Evolutionary conservation across 2,888 invertebrate genomes (phyloP).

Genomic region (Trichopoda pennipes): DNA sequence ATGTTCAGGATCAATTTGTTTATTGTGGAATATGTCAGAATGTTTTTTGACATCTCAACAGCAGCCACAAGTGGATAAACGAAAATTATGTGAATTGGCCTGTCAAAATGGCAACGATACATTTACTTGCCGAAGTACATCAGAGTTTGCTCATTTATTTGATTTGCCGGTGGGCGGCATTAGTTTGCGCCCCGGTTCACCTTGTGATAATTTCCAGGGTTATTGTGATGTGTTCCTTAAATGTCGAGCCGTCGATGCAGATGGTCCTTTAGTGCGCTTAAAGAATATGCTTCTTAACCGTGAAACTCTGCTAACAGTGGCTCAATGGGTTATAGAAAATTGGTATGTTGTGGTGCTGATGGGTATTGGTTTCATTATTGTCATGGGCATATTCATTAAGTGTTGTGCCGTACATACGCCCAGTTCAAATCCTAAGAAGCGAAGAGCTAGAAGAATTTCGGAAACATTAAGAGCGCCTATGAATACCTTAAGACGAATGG

Average conservation of each 20-base stretch:
- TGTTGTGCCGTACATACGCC: constrained; percentile 99
- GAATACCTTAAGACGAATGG: constrained; percentile 94
- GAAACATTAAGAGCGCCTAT: constrained; percentile 95
- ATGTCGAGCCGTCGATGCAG: constrained; percentile 98
- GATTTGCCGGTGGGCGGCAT: constrained; percentile 90
- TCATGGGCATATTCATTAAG: constrained; percentile 99
- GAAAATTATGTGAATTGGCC: constrained; percentile 97
- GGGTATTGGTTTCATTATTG: constrained; percentile 93
- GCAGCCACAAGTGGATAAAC: constrained; percentile 88
- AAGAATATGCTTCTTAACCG: constrained; percentile 97
- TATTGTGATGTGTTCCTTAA: constrained; percentile 99
- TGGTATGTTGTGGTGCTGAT: constrained; percentile 98
- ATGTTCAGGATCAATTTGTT: constrained; percentile 96
- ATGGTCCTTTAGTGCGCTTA: constrained; percentile 96
- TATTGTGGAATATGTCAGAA: constrained; percentile 95
- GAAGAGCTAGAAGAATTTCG: constrained; percentile 95
- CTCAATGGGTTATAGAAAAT: constrained; percentile 96
- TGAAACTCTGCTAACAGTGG: constrained; percentile 92
- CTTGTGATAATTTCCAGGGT: constrained; percentile 99
- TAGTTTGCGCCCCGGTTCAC: constrained; percentile 95
- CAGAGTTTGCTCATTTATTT: constrained; percentile 89
- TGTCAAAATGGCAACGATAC: constrained; percentile 92
- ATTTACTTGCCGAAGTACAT: constrained; percentile 90
- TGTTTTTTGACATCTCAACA: constrained; percentile 94
- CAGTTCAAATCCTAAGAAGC: constrained; percentile 98